Base-by-base conservation (phyloP, 2,888 invertebrate genomes). In the Drosophila setosimentum region DNA sequence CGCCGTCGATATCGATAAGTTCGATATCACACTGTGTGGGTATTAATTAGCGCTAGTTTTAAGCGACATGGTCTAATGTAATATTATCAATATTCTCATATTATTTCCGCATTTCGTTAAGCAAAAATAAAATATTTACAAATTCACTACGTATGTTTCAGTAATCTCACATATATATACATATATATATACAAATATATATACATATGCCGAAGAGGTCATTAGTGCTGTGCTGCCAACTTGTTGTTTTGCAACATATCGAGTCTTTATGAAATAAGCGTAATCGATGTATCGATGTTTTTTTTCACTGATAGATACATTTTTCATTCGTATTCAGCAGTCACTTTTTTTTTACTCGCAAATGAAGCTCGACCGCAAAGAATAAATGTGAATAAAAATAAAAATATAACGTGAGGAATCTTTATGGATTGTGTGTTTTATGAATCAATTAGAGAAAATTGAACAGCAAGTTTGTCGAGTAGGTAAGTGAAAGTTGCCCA, bases 261-360 rank as follows among this genome's bases (percentile, higher is more conserved):
- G 60, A 49, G n/a, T 48, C 4, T 24, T n/a, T 11, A 7, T 10
- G 13, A 2, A 5, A 27, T 35, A 11, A 29, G 21, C 24, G 2
- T 32, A 8, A 32, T 21, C 49, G 29, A 61, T 51, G 24, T 42
- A 50, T 53, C 53, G 68, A 63, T 69, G 51, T 58, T 62, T 64
- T 66, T 63, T 80, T 78, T 79, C 37, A 66, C 65, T 78, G 83
- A 84, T 87, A 85, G 80, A 85, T 80, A 84, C 85, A 83, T 82
- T 87, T 85, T 85, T 76, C 85, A 73, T 67, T 71, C 73, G 68
- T 51, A 73, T 68, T 71, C 69, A 77, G 76, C 76, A 80, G 80
- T 80, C 80, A 80, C 80, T 80, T 80, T 80, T 80, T 80, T 85
- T 85, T 82, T 82, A 82, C 85, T 85, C 85, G 87, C 85, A 78